Percentiles rank a stretch among this genome's conserved stretches.
phyloP scores from a whole-genome alignment of 2,888 invertebrate species.

The Tenodera sinensis region DNA sequence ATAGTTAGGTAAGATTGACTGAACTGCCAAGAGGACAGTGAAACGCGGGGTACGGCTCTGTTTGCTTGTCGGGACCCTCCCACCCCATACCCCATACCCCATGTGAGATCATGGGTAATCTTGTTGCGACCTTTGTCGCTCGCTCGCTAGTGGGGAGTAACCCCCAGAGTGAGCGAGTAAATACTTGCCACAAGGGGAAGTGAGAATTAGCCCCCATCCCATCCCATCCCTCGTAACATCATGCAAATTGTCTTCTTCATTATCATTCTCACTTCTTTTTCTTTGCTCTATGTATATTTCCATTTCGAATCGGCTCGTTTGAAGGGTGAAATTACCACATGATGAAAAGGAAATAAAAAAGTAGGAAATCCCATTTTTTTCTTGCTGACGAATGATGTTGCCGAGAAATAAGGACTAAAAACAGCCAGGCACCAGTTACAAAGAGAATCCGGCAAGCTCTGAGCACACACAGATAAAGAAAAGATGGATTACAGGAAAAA shows the following conservation, averaged over 20 bases:
- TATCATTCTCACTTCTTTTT: neutral
- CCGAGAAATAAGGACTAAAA: neutral
- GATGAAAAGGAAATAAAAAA: neutral
- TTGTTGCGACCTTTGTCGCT: neutral
- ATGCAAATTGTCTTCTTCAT: constrained; percentile 12
- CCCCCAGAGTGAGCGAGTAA: neutral
- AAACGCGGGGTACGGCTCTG: neutral
- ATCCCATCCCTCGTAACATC: constrained; percentile 1
- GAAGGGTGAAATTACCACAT: constrained; percentile 20
- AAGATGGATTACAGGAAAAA: neutral
- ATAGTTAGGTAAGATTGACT: no score
- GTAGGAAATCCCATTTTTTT: constrained; percentile 14
- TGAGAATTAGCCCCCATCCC: constrained; percentile 13
- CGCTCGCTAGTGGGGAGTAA: neutral
- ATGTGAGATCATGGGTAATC: neutral
- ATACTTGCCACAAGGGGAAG: neutral
- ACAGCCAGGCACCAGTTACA: neutral
- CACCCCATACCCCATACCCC: no score
- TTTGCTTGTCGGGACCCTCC: neutral
- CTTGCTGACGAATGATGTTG: neutral
- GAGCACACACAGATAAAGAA: neutral
- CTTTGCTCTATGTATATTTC: constrained; percentile 18
- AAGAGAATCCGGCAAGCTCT: neutral
- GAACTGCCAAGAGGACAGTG: no score
- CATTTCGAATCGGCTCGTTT: constrained; percentile 20